Base-by-base conservation (phyloP, 2,888 invertebrate genomes). In the Drosophila ezoana region DNA sequence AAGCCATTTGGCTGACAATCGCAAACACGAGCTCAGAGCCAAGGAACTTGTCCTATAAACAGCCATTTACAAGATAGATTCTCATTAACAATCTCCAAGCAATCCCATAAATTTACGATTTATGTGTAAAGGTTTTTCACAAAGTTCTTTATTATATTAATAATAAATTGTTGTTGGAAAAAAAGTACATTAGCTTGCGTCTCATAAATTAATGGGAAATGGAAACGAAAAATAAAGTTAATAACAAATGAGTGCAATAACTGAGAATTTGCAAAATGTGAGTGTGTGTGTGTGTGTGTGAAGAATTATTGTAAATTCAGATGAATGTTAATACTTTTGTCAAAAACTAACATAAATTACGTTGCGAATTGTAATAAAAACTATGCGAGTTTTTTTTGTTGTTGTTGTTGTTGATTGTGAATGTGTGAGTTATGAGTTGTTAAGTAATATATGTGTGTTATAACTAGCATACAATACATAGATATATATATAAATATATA, bases 321-420 rank as follows among this genome's bases (percentile, higher is more conserved):
- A 69, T 81, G 58, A 65, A 69, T 69, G 64, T 72, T 76, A 72
- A 72, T 76, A 72, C 76, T 76, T 61, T 49, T 35, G 33, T 32
- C 9, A 53, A 49, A 53, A 71, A 62, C 52, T 57, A 71, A 58
- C 59, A 68, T 76, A 66, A 65, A 63, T 77, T 56, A 77, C 37
- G 33, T 52, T 63, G 45, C 38, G 57, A 58, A 59, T 18, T 45
- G 44, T 59, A 47, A 28, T 75, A 64, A 69, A 69, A 72, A 70
- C 79, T 79, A 79, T 79, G 76, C 79, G 76, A 79, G 79, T 79
- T 79, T 18, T 41, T 40, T 18, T 41, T 40, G 35, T 48, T 52
- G 13, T 35, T 63, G 33, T 33, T 66, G 38, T 54, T 62, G 64
- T 52, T 28, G 58, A 33, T 38, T 53, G 53, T 33, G 33, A 66